Percentiles rank a stretch among this genome's conserved stretches.
Conservation (phyloP, 2,888 invertebrate species). For the Nomada flava region DNA sequence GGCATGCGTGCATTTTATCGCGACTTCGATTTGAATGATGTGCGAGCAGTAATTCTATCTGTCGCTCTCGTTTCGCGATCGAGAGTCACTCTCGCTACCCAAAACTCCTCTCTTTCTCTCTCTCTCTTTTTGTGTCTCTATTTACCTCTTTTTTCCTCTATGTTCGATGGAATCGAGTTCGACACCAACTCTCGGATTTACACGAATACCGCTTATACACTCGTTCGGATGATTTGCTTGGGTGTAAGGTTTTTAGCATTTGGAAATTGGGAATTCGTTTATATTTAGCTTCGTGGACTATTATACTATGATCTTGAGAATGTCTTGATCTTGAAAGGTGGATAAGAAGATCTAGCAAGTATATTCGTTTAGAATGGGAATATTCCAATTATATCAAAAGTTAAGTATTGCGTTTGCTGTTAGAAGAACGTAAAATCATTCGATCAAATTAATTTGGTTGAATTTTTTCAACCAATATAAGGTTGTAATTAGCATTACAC, state of each 20-base stretch:
- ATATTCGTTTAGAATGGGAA: too few relatives aligned
- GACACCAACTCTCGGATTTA: constrained; percentile 15
- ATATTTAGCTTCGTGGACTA: not conserved
- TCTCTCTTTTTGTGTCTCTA: not conserved
- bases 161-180: constrained; percentile 30
- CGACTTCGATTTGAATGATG: constrained; percentile 48
- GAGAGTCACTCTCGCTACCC: constrained; percentile 5
- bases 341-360: too few relatives aligned
- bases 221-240: not conserved
- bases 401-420: too few relatives aligned
- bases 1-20: constrained; percentile 40
- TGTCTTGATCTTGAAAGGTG: too few relatives aligned
- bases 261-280: not conserved
- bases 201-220: constrained; percentile 1
- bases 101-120: not conserved
- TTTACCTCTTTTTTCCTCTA: too few relatives aligned
- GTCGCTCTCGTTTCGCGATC: constrained; percentile 37
- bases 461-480: too few relatives aligned
- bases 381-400: too few relatives aligned
- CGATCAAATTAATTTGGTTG: too few relatives aligned
- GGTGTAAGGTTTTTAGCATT: not conserved
- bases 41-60: constrained; percentile 40
- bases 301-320: too few relatives aligned
- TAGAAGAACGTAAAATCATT: too few relatives aligned
- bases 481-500: too few relatives aligned